Conservation (phyloP, 1,140 invertebrate species). For the Drosophila hydei region DNA sequence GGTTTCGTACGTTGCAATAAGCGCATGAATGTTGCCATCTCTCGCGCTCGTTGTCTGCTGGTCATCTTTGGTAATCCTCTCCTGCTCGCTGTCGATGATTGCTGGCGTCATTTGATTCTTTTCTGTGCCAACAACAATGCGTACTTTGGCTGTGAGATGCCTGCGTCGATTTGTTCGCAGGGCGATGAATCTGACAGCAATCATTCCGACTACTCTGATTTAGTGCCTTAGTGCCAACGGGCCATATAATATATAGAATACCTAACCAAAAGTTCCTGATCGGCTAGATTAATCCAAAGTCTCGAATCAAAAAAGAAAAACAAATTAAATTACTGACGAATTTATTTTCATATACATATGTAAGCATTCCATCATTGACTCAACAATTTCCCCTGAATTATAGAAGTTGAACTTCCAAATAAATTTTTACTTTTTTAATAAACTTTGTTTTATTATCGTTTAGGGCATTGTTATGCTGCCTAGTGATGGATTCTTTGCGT, state of each 20-base stretch:
- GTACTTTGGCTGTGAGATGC: constrained; percentile 88
- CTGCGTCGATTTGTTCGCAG: constrained; percentile 34
- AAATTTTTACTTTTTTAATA: no score
- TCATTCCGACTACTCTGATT: not conserved
- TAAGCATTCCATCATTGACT: not conserved
- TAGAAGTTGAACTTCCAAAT: no score
- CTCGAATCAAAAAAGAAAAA: not conserved
- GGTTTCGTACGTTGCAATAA: constrained; percentile 91
- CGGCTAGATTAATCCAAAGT: constrained; percentile 16
- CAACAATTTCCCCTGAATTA: not conserved
- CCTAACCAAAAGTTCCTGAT: constrained; percentile 3
- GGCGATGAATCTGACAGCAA: not conserved
- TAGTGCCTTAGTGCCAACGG: not conserved
- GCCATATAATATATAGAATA: not conserved
- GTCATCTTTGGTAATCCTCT: constrained; percentile 93
- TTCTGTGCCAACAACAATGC: constrained; percentile 87
- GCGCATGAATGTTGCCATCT: constrained; percentile 94
- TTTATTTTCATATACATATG: constrained; percentile 8
- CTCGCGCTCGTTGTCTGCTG: constrained; percentile 90
- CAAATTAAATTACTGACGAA: not conserved
- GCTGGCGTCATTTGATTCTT: constrained; percentile 89
- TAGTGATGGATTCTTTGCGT: no score
- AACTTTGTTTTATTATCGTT: no score
- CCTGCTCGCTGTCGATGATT: constrained; percentile 88
- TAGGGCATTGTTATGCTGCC: no score